Evolutionary conservation across 2,113 vertebrate genomes (phyloP).

Genomic region (Helogale parvula): DNA sequence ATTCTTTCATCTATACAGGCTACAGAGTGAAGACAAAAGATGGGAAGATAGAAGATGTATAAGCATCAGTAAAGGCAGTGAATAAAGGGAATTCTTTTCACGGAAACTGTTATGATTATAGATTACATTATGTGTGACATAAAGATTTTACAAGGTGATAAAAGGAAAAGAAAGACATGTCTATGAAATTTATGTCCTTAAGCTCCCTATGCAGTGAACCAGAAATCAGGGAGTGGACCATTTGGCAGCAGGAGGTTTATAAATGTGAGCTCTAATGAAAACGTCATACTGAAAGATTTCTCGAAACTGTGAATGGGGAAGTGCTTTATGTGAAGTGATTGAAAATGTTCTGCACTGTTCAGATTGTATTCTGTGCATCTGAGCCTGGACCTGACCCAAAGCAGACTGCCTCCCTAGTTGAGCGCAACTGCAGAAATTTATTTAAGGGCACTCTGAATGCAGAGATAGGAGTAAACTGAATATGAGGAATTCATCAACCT

Average conservation of each 20-base stretch:
- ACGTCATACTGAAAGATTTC: neutral
- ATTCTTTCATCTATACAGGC: neutral
- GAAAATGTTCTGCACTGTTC: neutral
- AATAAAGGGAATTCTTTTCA: neutral
- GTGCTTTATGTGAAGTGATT: neutral
- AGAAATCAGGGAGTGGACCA: neutral
- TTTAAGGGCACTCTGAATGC: neutral
- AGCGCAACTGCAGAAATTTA: neutral
- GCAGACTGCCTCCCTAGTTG: neutral
- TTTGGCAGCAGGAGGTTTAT: neutral
- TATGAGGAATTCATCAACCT: neutral
- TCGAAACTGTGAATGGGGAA: neutral
- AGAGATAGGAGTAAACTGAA: neutral
- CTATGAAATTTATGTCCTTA: neutral
- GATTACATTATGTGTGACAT: neutral
- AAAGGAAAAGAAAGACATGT: neutral
- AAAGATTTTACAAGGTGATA: constrained; percentile 18
- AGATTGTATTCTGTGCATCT: neutral
- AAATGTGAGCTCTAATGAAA: neutral
- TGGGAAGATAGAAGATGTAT: neutral
- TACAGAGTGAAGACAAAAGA: neutral
- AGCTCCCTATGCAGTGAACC: neutral
- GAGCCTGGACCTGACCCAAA: neutral
- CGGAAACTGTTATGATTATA: neutral
- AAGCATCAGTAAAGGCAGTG: neutral